A percentile compares a stretch with the other conserved stretches of the same genome.
phyloP scores from a whole-genome alignment of 2,113 vertebrate species.

The Heloderma charlesbogerti region DNA sequence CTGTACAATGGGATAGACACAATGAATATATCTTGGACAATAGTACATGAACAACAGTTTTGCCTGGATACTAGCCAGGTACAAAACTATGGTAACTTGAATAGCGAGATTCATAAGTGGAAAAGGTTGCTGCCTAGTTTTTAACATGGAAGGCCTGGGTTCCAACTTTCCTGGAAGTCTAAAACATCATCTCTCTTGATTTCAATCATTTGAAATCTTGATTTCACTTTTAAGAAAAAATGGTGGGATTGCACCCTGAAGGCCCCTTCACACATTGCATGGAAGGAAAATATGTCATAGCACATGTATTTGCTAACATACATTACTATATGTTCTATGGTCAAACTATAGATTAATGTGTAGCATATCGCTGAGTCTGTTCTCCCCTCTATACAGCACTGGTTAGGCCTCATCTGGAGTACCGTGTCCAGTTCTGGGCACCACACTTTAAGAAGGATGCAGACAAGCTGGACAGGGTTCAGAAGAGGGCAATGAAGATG shows the following conservation, averaged over 20 bases:
- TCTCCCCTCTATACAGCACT: too few relatives aligned
- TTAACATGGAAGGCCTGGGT: neutral
- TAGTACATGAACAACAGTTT: neutral
- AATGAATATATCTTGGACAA: constrained; percentile 2
- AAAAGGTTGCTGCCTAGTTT: neutral
- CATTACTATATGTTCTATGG: neutral
- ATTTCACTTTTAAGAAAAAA: neutral
- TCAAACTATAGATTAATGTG: too few relatives aligned
- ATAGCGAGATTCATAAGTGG: neutral
- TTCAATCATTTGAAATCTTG: neutral
- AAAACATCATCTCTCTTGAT: fast-evolving
- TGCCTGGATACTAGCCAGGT: neutral
- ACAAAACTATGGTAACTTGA: neutral
- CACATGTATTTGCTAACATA: neutral
- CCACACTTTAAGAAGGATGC: too few relatives aligned
- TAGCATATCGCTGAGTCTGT: too few relatives aligned
- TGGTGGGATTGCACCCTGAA: neutral
- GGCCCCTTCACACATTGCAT: neutral
- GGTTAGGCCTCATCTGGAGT: too few relatives aligned
- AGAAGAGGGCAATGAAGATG: too few relatives aligned
- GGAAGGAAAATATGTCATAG: too few relatives aligned
- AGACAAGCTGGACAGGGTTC: too few relatives aligned
- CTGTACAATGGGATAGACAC: neutral
- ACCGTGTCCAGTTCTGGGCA: too few relatives aligned
- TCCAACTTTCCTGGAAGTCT: fast-evolving